Percentiles rank a stretch among this genome's conserved stretches.
phyloP scores from a whole-genome alignment of 2,888 invertebrate genomes.

The Archips xylosteana region DNA sequence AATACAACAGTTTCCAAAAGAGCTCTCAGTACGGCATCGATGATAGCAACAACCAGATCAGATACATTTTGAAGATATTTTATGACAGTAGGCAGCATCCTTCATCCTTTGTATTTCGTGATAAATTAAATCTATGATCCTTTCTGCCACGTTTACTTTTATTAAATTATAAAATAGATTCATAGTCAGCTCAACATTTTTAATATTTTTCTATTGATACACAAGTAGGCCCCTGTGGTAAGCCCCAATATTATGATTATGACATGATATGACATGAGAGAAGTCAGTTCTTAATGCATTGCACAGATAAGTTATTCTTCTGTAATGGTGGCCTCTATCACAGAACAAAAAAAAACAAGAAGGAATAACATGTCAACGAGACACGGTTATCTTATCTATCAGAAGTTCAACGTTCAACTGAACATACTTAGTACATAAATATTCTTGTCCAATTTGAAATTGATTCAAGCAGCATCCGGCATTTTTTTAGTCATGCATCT shows the following conservation, averaged over 20 bases:
- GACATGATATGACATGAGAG: neutral
- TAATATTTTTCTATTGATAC: neutral
- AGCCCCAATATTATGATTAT: neutral
- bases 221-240: neutral
- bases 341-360: no score
- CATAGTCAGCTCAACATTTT: neutral
- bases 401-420: no score
- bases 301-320: no score
- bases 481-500: no score
- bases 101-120: neutral
- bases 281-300: neutral
- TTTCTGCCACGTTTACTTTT: neutral
- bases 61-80: conserved; percentile 30
- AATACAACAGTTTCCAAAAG: neutral
- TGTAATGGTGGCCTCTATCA: no score
- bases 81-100: conserved; percentile 9
- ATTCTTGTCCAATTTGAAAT: no score
- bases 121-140: neutral
- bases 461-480: no score
- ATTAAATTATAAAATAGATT: neutral
- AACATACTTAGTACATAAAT: no score
- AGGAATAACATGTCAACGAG: no score
- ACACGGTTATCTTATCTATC: no score
- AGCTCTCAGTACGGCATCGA: conserved; percentile 31
- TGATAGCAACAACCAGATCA: conserved; percentile 29